These are phyloP conservation scores for Pherbina coryleti DNA, from an alignment of 2,888 invertebrate genomes.

Conservation along the genomic window DNA sequence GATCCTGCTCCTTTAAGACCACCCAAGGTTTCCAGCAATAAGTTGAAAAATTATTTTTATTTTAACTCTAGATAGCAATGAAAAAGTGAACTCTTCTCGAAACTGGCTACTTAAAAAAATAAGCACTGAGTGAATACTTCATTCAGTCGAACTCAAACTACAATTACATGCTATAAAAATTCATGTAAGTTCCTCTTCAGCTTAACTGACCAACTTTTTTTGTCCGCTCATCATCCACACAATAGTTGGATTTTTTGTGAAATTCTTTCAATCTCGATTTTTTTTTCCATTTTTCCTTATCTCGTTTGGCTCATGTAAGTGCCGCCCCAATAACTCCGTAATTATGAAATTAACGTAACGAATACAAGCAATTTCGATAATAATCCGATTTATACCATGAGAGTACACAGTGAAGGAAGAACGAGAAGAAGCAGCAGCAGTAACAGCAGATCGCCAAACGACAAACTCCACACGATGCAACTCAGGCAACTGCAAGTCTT, in stretches of 20 bases:
- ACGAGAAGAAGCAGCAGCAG: background rate
- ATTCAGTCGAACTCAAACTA: too few relatives aligned
- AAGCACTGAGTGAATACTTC: too few relatives aligned
- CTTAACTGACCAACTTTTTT: background rate
- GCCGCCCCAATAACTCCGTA: conserved; percentile 30
- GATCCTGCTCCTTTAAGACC: too few relatives aligned
- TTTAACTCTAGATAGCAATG: too few relatives aligned
- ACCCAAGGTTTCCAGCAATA: too few relatives aligned
- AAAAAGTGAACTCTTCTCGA: too few relatives aligned
- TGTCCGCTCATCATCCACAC: background rate
- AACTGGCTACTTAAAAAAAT: too few relatives aligned
- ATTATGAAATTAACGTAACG: conserved; percentile 43
- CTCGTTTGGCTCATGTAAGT: background rate
- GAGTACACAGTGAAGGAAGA: conserved; percentile 1
- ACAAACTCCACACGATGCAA: background rate
- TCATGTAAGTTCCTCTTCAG: background rate
- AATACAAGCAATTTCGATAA: conserved; percentile 42
- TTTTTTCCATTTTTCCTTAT: background rate
- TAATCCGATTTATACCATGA: conserved; percentile 36
- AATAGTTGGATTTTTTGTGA: background rate
- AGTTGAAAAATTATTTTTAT: too few relatives aligned
- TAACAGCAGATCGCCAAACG: background rate
- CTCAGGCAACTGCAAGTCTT: background rate
- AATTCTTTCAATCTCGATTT: too few relatives aligned
- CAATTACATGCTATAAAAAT: background rate